These are phyloP conservation scores for Sternotherus odoratus DNA, from an alignment of 2,797 vertebrate species.

Conservation along the genomic window DNA sequence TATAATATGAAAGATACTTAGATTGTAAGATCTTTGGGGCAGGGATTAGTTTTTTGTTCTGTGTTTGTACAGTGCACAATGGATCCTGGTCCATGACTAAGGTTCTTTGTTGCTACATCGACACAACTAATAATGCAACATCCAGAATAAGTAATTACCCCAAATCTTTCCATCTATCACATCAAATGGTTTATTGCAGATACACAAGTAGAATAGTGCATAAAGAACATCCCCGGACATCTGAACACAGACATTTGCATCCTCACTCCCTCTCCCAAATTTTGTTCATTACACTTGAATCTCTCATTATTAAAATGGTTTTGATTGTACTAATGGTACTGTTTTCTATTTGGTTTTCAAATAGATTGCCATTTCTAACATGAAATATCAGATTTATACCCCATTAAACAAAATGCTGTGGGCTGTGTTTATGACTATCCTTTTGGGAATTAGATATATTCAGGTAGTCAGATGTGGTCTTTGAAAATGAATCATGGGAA, in stretches of 20 bases:
- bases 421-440: conserved; percentile 13
- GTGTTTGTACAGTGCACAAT: too few relatives aligned
- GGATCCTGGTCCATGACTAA: too few relatives aligned
- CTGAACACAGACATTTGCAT: conserved; percentile 19
- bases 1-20: background rate
- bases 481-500: conserved; percentile 43
- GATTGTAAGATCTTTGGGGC: background rate
- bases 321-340: conserved; percentile 8
- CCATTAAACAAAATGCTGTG: conserved; percentile 3
- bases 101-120: background rate
- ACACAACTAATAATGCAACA: background rate
- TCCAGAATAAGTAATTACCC: background rate
- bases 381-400: conserved; percentile 49
- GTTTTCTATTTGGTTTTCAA: conserved; percentile 21
- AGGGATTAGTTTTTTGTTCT: background rate
- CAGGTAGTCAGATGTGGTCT: conserved; percentile 1
- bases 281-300: background rate
- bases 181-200: conserved; percentile 39
- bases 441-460: conserved; percentile 32
- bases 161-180: background rate
- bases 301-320: background rate
- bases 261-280: background rate
- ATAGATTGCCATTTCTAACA: conserved; percentile 23
- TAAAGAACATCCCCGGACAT: conserved; percentile 10
- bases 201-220: conserved; percentile 7